Conservation (phyloP, 2,888 invertebrate species). For the Crematogaster levior region DNA sequence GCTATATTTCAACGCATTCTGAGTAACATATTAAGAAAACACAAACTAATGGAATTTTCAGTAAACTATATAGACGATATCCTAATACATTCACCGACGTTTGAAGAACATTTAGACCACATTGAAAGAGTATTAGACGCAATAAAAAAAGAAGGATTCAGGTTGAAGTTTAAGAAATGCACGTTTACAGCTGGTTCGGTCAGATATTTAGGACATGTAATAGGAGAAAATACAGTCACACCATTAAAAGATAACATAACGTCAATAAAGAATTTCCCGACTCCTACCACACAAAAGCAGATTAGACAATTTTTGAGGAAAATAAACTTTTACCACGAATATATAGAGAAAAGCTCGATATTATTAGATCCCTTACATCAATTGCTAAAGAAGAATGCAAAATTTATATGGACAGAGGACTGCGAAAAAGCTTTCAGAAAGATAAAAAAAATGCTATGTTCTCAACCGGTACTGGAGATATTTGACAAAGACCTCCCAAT, state of each 20-base stretch:
- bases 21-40: constrained; percentile 45
- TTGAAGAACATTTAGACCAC: constrained; percentile 40
- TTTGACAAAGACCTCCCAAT: not conserved
- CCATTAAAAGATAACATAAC: constrained; percentile 68
- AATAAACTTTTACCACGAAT: constrained; percentile 3
- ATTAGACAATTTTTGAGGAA: constrained; percentile 55
- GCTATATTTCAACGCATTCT: constrained; percentile 53
- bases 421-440: constrained; percentile 16
- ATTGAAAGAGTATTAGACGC: constrained; percentile 21
- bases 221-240: constrained; percentile 61
- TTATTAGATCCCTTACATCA: constrained; percentile 6
- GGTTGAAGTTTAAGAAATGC: constrained; percentile 61
- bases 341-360: constrained; percentile 4
- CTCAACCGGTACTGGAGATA: constrained; percentile 41
- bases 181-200: constrained; percentile 58
- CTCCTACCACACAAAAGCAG: constrained; percentile 55
- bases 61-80: constrained; percentile 43
- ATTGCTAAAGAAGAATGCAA: not conserved
- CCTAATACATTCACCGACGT: constrained; percentile 35
- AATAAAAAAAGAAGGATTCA: constrained; percentile 45
- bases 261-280: constrained; percentile 60
- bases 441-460: constrained; percentile 37
- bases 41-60: constrained; percentile 20
- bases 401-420: constrained; percentile 32
- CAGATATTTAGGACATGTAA: constrained; percentile 62